These are phyloP conservation scores for Vulpes lagopus DNA, from an alignment of 2,113 vertebrate genomes.

Conservation along the genomic window DNA sequence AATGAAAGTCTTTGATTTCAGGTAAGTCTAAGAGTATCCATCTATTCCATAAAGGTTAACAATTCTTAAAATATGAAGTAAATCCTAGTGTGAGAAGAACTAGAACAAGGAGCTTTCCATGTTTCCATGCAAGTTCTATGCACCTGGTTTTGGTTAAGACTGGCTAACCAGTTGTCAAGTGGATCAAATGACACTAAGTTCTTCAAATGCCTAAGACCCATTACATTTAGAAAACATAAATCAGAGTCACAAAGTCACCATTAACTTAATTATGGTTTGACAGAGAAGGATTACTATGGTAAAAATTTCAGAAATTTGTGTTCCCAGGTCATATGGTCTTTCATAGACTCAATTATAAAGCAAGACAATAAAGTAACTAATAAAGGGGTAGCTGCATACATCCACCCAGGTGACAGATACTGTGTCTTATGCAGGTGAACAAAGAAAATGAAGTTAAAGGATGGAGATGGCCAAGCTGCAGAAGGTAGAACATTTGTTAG, in stretches of 20 bases:
- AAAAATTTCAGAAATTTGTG: background rate
- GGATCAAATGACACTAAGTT: background rate
- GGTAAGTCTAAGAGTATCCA: background rate
- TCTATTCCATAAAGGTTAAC: background rate
- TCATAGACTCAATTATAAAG: background rate
- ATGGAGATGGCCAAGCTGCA: background rate
- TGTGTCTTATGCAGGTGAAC: background rate
- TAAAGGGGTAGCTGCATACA: background rate
- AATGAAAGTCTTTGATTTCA: background rate
- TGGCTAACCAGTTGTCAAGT: background rate
- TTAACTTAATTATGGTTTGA: background rate
- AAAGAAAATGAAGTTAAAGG: background rate
- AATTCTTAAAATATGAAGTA: background rate
- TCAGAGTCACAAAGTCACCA: background rate
- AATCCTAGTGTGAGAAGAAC: background rate
- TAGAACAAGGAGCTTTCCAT: background rate
- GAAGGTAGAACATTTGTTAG: background rate
- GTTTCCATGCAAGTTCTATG: background rate
- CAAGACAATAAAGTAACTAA: background rate
- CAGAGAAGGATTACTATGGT: background rate
- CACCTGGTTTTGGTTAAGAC: background rate
- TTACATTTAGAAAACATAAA: background rate
- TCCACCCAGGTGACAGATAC: background rate
- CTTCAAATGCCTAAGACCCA: background rate
- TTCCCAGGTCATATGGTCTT: background rate